These are phyloP conservation scores for Heterochromis multidens DNA, from an alignment of 2,113 vertebrate genomes.

Conservation along the genomic window DNA sequence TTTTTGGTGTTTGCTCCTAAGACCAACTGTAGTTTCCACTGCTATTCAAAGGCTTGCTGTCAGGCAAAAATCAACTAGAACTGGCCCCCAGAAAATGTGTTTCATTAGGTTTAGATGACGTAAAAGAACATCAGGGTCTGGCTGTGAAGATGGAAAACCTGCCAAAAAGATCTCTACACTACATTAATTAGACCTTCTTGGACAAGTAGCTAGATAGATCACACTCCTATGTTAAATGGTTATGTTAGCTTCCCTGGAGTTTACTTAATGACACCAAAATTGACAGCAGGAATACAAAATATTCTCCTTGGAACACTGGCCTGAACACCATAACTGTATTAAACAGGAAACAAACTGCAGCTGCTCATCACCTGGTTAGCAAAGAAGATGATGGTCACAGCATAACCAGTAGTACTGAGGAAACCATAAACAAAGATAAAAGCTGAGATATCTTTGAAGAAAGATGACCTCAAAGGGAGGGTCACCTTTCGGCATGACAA, in stretches of 20 bases:
- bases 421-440: neutral
- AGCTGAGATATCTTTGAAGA: neutral
- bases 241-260: neutral
- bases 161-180: neutral
- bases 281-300: neutral
- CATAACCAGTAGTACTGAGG: neutral
- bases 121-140: neutral
- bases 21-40: neutral
- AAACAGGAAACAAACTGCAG: neutral
- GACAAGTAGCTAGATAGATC: neutral
- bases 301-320: neutral
- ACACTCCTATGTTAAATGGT: neutral
- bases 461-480: neutral
- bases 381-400: neutral
- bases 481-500: neutral
- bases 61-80: neutral
- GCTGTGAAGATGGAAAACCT: constrained; percentile 9
- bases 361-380: neutral
- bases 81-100: neutral
- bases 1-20: neutral
- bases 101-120: neutral
- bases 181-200: constrained; percentile 17
- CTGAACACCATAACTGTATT: neutral
- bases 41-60: neutral
- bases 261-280: constrained; percentile 1